Evolutionary conservation across 1,140 invertebrate species (phyloP).

Genomic region (Drosophila subobscura): DNA sequence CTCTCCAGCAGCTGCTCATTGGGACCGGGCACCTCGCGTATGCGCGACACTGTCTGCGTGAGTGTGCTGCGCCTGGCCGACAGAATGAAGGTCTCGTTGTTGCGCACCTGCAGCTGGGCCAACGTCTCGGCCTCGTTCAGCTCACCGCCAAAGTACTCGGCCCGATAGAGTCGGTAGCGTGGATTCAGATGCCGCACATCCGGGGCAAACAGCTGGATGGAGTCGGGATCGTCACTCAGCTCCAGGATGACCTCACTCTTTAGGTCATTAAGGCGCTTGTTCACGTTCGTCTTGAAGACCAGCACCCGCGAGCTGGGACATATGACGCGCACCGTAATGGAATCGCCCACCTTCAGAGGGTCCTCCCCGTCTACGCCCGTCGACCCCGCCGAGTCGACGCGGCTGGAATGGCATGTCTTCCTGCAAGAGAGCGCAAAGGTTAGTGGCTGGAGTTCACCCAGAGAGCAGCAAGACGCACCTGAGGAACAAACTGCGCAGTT

Average conservation of each 20-base stretch:
- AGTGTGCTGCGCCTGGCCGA: conserved; percentile 58
- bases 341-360: conserved; percentile 19
- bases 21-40: conserved; percentile 65
- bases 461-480: conserved; percentile 34
- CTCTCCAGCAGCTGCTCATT: conserved; percentile 67
- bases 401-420: conserved; percentile 47
- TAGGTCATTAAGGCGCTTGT: conserved; percentile 69
- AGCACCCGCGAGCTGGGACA: conserved; percentile 77
- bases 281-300: conserved; percentile 69
- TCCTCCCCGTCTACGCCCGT: conserved; percentile 23
- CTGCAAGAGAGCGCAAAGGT: conserved; percentile 11
- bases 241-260: conserved; percentile 79
- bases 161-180: conserved; percentile 71
- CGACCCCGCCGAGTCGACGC: conserved; percentile 19
- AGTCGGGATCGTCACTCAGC: conserved; percentile 70
- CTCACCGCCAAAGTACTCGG: conserved; percentile 71
- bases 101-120: conserved; percentile 58
- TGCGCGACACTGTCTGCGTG: conserved; percentile 45
- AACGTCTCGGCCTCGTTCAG: conserved; percentile 68
- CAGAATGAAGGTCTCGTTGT: conserved; percentile 75
- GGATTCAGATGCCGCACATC: conserved; percentile 72
- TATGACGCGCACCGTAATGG: conserved; percentile 71
- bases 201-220: conserved; percentile 74
- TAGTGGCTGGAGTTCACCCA: background rate
- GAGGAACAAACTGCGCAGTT: conserved; percentile 79